A percentile compares a stretch with the other conserved stretches of the same genome.
phyloP scores from a whole-genome alignment of 2,888 invertebrate genomes.

The Empis stercorea region DNA sequence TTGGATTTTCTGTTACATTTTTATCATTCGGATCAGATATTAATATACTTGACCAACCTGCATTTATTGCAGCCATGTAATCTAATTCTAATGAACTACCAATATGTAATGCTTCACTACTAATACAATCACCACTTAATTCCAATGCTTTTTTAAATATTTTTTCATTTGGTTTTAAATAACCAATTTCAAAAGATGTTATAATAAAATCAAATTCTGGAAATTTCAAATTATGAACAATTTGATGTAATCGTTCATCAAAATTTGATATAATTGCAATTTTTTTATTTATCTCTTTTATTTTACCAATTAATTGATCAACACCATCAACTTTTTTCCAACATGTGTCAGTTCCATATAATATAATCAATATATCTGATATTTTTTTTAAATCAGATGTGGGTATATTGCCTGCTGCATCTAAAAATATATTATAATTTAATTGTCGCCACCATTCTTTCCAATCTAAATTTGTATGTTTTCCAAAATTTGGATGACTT shows the following conservation, averaged over 20 bases:
- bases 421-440: constrained; percentile 24
- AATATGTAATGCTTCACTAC: constrained; percentile 52
- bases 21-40: background rate
- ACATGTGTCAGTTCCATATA: constrained; percentile 53
- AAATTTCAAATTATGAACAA: constrained; percentile 37
- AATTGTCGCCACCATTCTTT: constrained; percentile 65
- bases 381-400: constrained; percentile 28
- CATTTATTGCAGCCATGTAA: constrained; percentile 59
- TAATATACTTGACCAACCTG: constrained; percentile 19
- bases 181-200: constrained; percentile 61
- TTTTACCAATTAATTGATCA: constrained; percentile 40
- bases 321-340: constrained; percentile 58
- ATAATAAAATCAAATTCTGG: constrained; percentile 60
- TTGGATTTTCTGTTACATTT: background rate
- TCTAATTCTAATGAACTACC: constrained; percentile 67
- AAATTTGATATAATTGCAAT: constrained; percentile 82
- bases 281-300: constrained; percentile 31
- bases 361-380: constrained; percentile 46
- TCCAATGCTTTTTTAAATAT: constrained; percentile 39
- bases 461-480: constrained; percentile 46
- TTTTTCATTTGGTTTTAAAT: constrained; percentile 26
- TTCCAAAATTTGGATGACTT: constrained; percentile 70
- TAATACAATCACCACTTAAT: constrained; percentile 26
- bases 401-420: constrained; percentile 19
- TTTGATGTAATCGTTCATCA: constrained; percentile 63